Evolutionary conservation across 2,888 invertebrate genomes (phyloP).

Genomic region (Brenthis daphne): DNA sequence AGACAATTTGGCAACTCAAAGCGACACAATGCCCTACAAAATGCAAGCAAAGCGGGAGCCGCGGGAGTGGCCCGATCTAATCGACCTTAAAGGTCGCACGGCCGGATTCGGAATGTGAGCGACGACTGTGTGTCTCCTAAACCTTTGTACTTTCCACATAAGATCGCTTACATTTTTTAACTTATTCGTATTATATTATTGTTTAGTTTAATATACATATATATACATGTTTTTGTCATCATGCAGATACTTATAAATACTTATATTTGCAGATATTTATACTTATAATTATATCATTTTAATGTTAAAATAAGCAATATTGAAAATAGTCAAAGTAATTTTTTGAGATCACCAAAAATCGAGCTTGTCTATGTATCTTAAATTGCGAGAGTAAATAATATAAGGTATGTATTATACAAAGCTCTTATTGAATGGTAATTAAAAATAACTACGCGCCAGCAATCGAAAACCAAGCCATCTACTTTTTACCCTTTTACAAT

Average conservation of each 20-base stretch:
- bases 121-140: slow-evolving; percentile 27
- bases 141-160: slow-evolving; percentile 14
- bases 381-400: too few species aligned
- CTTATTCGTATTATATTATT: neutral
- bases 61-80: slow-evolving; percentile 40
- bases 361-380: too few species aligned
- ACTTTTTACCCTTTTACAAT: neutral
- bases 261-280: too few species aligned
- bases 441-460: neutral
- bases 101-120: slow-evolving; percentile 38
- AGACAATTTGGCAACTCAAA: slow-evolving; percentile 9
- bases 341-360: too few species aligned
- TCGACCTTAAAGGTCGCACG: slow-evolving; percentile 48
- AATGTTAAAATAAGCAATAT: too few species aligned
- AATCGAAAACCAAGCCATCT: slow-evolving; percentile 1
- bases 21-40: slow-evolving; percentile 20
- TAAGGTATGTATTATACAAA: too few species aligned
- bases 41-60: slow-evolving; percentile 27
- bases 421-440: neutral
- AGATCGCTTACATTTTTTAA: slow-evolving; percentile 7
- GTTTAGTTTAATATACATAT: too few species aligned
- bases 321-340: too few species aligned
- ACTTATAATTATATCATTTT: too few species aligned
- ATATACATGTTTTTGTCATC: too few species aligned
- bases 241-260: too few species aligned